Evolutionary conservation across 1,140 invertebrate species (phyloP).

Genomic region (Chionoecetes opilio): DNA sequence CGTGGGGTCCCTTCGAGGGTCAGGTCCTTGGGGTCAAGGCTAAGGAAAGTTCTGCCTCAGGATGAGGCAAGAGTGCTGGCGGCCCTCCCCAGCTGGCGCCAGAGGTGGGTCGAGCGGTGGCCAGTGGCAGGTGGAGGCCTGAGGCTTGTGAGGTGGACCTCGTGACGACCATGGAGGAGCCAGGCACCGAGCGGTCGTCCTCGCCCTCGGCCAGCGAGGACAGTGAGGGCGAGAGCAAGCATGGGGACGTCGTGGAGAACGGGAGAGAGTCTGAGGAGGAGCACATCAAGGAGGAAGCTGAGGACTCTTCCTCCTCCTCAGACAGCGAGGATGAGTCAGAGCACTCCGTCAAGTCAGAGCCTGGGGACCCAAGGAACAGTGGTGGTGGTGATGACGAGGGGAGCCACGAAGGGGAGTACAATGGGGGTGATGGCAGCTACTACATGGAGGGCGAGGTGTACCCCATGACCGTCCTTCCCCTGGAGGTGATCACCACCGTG

Average conservation of each 20-base stretch:
- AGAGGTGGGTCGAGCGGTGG: background rate
- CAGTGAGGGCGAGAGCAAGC: constrained; percentile 68
- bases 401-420: background rate
- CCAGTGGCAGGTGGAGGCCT: background rate
- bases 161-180: constrained; percentile 40
- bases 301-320: constrained; percentile 51
- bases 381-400: background rate
- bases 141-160: background rate
- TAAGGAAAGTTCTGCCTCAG: constrained; percentile 68
- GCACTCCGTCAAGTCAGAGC: constrained; percentile 10
- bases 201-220: constrained; percentile 72
- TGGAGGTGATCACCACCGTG: constrained; percentile 81
- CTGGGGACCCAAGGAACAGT: background rate
- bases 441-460: constrained; percentile 60
- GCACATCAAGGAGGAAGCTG: constrained; percentile 49
- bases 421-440: background rate
- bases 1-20: constrained; percentile 22
- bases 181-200: constrained; percentile 51
- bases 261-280: constrained; percentile 65
- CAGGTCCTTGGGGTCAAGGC: constrained; percentile 68
- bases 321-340: constrained; percentile 61
- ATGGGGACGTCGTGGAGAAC: constrained; percentile 62
- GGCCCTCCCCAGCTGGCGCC: background rate
- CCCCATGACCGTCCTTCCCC: constrained; percentile 70
- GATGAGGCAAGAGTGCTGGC: constrained; percentile 58